Evolutionary conservation across 2,113 vertebrate species (phyloP), one percentile per base, ranked within the genome.

Genomic region (Symphodus melops): DNA sequence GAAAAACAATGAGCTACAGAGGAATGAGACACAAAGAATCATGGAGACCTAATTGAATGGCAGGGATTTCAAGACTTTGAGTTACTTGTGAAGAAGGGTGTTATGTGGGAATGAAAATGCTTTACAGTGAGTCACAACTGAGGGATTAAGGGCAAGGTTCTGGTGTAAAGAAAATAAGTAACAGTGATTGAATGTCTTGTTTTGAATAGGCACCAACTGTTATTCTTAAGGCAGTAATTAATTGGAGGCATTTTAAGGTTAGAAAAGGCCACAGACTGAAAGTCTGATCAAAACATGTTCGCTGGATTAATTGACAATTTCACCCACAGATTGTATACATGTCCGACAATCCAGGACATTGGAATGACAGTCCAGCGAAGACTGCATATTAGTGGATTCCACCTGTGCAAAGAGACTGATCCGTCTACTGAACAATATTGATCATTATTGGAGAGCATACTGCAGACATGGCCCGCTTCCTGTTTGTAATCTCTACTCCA

Each of bases 401-500:
- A 60, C 28, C 3, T 5, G 1, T 33, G 5, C 4, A 42, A 11
- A 60, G 21, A 23, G 12, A 11, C 8, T 5, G 3, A 33, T 16
- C 11, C 0, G 7, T 13, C 7, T 41, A 25, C 6, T 20, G 9
- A 42, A 13, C 9, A 28, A 60, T 36, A 70, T 39, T 36, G 36
- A 65, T 46, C 44, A 17, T 46, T 46, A 46, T 14, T 46, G 8
- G 39, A 14, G 44, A 46, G 3, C 1, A 46, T 5, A 46, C 44
- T 14, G 44, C 44, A 48, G 46, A 17, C 54, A 23, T 28, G 42
- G 13, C 21, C 39, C 14, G 54, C 66, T 65, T 81, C 57, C 69
- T 70, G 42, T 81, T 61, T 63, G 25, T 59, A 64, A 46, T 54
- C 41, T 52, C 13, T 1, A 44, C 36, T 68, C 63, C 19, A 61